A percentile compares a stretch with the other conserved stretches of the same genome.
phyloP scores from a whole-genome alignment of 2,888 invertebrate species.

The Calameuta filiformis region DNA sequence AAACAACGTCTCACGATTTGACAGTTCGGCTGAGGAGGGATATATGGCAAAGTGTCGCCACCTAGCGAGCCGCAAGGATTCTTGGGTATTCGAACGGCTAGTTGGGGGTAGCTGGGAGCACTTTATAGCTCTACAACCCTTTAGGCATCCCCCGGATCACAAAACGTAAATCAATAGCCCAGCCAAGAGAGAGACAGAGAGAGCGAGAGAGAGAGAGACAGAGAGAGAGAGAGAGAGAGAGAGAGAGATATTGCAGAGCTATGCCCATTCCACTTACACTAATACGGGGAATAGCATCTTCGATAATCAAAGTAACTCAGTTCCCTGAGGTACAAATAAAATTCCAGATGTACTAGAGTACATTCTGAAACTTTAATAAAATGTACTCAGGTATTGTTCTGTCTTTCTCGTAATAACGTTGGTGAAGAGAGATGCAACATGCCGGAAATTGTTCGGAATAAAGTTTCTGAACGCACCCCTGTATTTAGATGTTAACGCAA shows the following conservation, averaged over 20 bases:
- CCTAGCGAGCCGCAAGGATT: slow-evolving; percentile 19
- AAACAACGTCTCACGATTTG: slow-evolving; percentile 56
- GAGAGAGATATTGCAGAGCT: slow-evolving; percentile 15
- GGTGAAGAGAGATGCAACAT: too few species aligned
- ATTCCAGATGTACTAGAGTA: not conserved
- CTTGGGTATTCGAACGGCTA: not conserved
- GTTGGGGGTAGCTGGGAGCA: slow-evolving; percentile 11
- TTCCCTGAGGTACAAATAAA: not conserved
- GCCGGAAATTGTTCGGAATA: too few species aligned
- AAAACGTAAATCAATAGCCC: slow-evolving; percentile 19
- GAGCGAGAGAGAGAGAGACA: not conserved
- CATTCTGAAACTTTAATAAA: too few species aligned
- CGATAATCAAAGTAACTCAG: not conserved
- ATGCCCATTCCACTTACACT: not conserved
- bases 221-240: not conserved
- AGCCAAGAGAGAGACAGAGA: not conserved
- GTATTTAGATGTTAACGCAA: not conserved
- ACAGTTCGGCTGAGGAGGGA: slow-evolving; percentile 45
- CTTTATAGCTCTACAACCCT: slow-evolving; percentile 14
- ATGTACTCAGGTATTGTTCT: too few species aligned
- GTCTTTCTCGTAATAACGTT: too few species aligned
- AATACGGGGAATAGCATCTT: not conserved
- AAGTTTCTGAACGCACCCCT: not conserved
- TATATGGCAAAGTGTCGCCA: slow-evolving; percentile 26
- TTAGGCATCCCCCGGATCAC: slow-evolving; percentile 11